Percentiles rank a stretch among this genome's conserved stretches.
Conservation (phyloP, 2,888 invertebrate species). For the Macrophya alboannulata region DNA sequence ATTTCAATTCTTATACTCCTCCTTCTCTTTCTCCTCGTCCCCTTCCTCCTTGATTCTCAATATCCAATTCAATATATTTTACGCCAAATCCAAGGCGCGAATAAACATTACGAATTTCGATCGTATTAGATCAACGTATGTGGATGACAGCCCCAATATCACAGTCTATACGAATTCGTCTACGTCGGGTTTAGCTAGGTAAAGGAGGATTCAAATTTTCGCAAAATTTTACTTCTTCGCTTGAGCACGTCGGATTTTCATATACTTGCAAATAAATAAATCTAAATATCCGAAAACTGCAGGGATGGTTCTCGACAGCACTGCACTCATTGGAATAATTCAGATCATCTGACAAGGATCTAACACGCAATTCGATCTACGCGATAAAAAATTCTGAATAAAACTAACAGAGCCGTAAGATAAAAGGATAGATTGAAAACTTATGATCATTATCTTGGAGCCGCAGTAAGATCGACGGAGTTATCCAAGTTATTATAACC, state of each 20-base stretch:
- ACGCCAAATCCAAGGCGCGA: no score
- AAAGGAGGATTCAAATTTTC: neutral
- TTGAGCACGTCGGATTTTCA: neutral
- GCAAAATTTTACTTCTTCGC: neutral
- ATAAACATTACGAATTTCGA: no score
- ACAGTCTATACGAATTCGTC: no score
- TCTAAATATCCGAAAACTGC: neutral
- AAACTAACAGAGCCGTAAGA: neutral
- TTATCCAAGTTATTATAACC: slow-evolving; percentile 28
- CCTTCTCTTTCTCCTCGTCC: neutral
- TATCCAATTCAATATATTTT: no score
- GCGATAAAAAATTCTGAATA: neutral
- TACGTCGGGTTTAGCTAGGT: no score
- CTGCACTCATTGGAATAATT: neutral
- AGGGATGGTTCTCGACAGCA: neutral
- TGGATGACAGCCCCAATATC: no score
- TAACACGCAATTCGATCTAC: neutral
- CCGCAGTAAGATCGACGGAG: neutral
- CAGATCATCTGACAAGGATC: neutral
- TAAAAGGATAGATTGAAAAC: slow-evolving; percentile 23
- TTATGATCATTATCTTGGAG: neutral
- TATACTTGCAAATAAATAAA: neutral
- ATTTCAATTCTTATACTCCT: neutral
- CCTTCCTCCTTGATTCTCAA: neutral
- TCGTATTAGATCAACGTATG: no score